Conservation (phyloP, 2,888 invertebrate species). For the Dilophus febrilis region DNA sequence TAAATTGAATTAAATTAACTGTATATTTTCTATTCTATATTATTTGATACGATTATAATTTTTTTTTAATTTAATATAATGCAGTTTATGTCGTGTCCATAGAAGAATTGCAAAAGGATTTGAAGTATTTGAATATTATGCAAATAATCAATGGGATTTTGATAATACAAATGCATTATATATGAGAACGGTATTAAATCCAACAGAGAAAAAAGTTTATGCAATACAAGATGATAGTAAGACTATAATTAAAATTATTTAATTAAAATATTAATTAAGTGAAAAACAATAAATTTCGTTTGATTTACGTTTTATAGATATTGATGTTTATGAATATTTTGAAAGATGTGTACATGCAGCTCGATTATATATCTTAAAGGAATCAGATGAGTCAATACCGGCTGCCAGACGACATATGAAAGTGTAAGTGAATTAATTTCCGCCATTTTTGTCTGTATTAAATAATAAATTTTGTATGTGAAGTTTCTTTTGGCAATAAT, state of each 20-base stretch:
- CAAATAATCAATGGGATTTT: conserved; percentile 83
- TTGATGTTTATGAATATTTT: conserved; percentile 68
- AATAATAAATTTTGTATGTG: not conserved
- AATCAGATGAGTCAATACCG: conserved; percentile 61
- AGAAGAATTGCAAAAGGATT: conserved; percentile 71
- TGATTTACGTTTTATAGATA: conserved; percentile 24
- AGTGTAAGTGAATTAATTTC: conserved; percentile 39
- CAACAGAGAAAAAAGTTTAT: conserved; percentile 44
- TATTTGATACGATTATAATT: not conserved
- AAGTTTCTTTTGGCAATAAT: no score
- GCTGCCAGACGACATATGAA: conserved; percentile 63
- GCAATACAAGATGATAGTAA: conserved; percentile 48
- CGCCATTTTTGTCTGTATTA: not conserved
- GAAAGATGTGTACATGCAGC: conserved; percentile 67
- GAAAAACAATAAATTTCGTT: not conserved
- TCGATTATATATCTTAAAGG: conserved; percentile 64
- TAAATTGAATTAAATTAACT: not conserved
- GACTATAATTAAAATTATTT: no score
- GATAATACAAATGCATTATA: conserved; percentile 46
- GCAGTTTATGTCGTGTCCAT: conserved; percentile 65
- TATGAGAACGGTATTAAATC: conserved; percentile 42
- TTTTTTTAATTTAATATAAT: conserved; percentile 12
- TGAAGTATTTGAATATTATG: conserved; percentile 81
- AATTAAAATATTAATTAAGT: conserved; percentile 15
- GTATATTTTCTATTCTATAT: not conserved